These are phyloP conservation scores for Cynoglossus semilaevis DNA, from an alignment of 2,113 vertebrate species.

Conservation along the genomic window DNA sequence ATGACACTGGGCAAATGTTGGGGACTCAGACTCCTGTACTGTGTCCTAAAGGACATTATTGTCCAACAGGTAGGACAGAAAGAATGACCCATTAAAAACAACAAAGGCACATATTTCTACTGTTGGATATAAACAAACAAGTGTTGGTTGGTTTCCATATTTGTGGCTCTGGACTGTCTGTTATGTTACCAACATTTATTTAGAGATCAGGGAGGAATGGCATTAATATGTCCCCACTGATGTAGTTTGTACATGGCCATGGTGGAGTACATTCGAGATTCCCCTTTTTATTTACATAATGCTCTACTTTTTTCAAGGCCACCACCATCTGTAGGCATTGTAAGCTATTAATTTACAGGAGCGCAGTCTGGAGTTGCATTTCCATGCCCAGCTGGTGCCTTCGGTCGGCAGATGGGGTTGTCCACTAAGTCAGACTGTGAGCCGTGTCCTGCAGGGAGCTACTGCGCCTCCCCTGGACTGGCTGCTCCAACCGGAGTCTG, in stretches of 20 bases:
- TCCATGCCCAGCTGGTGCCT: constrained; percentile 78
- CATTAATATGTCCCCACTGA: no score
- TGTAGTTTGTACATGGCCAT: constrained; percentile 30
- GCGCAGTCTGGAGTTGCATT: constrained; percentile 66
- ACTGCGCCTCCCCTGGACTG: constrained; percentile 79
- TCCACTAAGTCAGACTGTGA: constrained; percentile 70
- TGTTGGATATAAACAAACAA: constrained; percentile 3
- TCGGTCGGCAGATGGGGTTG: constrained; percentile 72
- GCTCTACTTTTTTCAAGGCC: constrained; percentile 34
- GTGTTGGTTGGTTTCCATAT: no score
- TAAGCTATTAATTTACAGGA: constrained; percentile 65
- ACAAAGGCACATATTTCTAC: not conserved
- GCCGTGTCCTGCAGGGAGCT: constrained; percentile 82
- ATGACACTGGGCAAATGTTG: constrained; percentile 45
- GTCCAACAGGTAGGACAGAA: constrained; percentile 69
- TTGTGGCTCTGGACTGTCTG: no score
- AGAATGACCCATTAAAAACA: not conserved
- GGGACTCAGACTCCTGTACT: constrained; percentile 62
- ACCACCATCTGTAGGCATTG: constrained; percentile 58
- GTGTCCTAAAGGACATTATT: constrained; percentile 79
- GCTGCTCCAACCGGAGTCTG: constrained; percentile 71
- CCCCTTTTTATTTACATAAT: not conserved
- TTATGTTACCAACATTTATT: no score
- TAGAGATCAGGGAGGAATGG: no score
- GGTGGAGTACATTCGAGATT: constrained; percentile 25